Evolutionary conservation across 2,113 vertebrate species (phyloP), one percentile per base, ranked within the genome.

Genomic region (Asarcornis scutulata): DNA sequence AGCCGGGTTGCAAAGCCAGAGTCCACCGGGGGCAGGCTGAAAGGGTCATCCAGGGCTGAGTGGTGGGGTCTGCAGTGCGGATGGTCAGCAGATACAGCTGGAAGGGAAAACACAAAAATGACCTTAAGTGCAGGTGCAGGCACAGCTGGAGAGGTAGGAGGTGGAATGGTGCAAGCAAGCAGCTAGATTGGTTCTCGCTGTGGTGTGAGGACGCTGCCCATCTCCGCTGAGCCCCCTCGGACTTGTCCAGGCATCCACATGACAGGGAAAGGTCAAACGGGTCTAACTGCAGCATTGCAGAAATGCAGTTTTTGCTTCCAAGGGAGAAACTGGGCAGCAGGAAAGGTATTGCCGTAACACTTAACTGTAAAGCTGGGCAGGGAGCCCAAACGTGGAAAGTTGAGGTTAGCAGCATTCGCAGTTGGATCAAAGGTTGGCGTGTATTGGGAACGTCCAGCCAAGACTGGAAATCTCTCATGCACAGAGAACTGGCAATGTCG

Each of bases 361-460:
- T 94, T 93, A 95, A 86, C 93, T 59, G 52, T 89, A 91, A 91
- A 89, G 75, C 82, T 96, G 96, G 96, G 94, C 94, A 96, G 56
- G 66, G 66, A 97, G 96, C 91, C 93, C 89, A 94, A 89, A 68
- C 14, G 12, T 83, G 69, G 89, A 87, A 89, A 85, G 59, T 73
- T 77, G 91, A 96, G 72, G 94, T 86, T 89, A 93, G 76, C 85
- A 86, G 67, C 62, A 66, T 87, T 91, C 78, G 36, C 25, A 86
- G 25, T 29, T 74, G 50, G 85, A 96, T 60, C 94, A 94, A 96
- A 96, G 94, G 93, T 92, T 64, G 3, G 36, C 64, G 89, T 63
- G 64, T 76, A 83, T 88, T 0, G 0, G 84, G 85, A 91, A 89
- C 64, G 77, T 77, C 78, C 68, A 90, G 92, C 56, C 69, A 88